Percentiles rank a stretch among this genome's conserved stretches.
Conservation (phyloP, 2,113 vertebrate species). For the Genyomyrus donnyi region DNA sequence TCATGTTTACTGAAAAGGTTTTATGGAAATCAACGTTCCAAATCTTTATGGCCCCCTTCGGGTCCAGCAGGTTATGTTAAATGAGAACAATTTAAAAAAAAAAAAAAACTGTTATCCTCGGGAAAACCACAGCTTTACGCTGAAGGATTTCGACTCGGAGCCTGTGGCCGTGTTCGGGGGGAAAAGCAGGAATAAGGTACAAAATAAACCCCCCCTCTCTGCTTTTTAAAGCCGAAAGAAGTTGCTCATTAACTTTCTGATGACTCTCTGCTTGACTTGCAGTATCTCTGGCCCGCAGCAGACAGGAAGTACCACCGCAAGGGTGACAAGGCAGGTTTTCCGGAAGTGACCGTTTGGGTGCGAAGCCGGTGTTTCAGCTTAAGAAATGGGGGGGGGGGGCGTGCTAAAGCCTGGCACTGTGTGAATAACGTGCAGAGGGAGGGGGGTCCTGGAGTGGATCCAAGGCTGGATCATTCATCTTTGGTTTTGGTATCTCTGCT, state of each 20-base stretch:
- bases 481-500: constrained; percentile 42
- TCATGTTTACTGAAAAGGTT: neutral
- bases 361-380: neutral
- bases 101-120: neutral
- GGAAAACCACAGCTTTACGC: neutral
- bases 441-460: constrained; percentile 49
- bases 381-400: neutral
- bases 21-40: neutral
- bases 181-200: neutral
- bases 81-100: neutral
- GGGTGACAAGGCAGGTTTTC: neutral
- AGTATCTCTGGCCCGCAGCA: neutral
- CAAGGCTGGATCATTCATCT: constrained; percentile 53
- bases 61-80: neutral
- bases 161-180: neutral
- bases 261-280: neutral
- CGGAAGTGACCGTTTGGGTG: neutral
- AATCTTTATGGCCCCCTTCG: neutral
- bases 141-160: neutral
- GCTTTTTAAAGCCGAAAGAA: neutral
- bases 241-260: neutral
- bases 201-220: neutral
- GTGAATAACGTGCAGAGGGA: neutral
- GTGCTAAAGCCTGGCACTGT: neutral
- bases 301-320: neutral